phyloP scores from a whole-genome alignment of 2,888 invertebrate genomes.

The Lamellibrachia columna region DNA sequence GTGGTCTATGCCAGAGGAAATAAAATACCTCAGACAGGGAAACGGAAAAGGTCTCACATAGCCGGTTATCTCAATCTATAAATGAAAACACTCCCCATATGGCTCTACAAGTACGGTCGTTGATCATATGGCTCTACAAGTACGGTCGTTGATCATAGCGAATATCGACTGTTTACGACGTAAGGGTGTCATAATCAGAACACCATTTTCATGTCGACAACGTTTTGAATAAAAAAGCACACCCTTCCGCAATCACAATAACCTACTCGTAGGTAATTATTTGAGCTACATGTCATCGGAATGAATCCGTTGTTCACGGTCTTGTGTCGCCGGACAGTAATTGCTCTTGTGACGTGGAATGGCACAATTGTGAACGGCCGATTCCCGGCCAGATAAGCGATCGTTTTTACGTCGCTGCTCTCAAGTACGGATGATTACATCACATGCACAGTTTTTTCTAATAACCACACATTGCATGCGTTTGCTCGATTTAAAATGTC shows the following conservation, averaged over 20 bases:
- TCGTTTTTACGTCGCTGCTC: not conserved
- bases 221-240: too few relatives aligned
- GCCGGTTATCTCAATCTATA: too few relatives aligned
- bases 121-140: too few relatives aligned
- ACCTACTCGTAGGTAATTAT: not conserved
- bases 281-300: not conserved
- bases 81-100: too few relatives aligned
- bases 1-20: too few relatives aligned
- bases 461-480: not conserved
- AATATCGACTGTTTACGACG: too few relatives aligned
- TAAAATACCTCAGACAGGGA: too few relatives aligned
- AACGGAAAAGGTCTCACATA: too few relatives aligned
- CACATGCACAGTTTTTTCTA: not conserved
- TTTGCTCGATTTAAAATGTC: not conserved
- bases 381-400: not conserved
- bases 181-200: too few relatives aligned
- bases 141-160: too few relatives aligned
- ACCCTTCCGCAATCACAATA: not conserved
- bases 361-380: not conserved
- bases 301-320: not conserved
- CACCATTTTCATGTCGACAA: not conserved
- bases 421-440: not conserved
- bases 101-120: too few relatives aligned
- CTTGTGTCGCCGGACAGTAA: not conserved
- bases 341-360: not conserved